Evolutionary conservation across 2,113 vertebrate species (phyloP), one percentile per base, ranked within the genome.

Genomic region (Argyrosomus japonicus): DNA sequence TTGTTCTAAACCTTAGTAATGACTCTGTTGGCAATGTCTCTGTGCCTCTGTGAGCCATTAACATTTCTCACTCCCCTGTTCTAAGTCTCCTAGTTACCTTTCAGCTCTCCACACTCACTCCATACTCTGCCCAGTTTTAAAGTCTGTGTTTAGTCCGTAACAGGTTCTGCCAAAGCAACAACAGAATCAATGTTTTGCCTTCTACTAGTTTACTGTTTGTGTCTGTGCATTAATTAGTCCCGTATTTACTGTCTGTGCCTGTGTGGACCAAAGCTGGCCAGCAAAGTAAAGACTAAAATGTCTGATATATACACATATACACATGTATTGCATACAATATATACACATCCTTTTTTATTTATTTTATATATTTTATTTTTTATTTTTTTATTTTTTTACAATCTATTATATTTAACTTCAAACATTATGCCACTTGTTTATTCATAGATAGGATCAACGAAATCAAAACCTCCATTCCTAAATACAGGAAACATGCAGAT

Each of bases 91-190:
- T 84, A 68, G 56, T 36, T 82, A 79, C 45, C 47, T 32, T 78
- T 74, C 2, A 56, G 10, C 54, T 54, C 62, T 50, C 10, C 40
- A 53, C 18, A n/a, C 23, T 83, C 32, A 36, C 32, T 36, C 32
- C 32, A 36, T 54, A 23, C 40, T 56, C 53, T 56, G 21, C 51
- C 53, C 19, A 58, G 15, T 45, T 48, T 40, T 43, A 18, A 60
- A 60, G 84, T 54, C 83, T 75, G 78, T 82, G 63, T 77, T 65
- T 27, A 14, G 47, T 47, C 74, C 19, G 40, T 36, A 56, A 12
- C 17, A 51, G 10, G 11, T 32, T n/a, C 57, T 48, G 56, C 63
- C 69, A 68, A 62, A 62, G 29, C 14, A 58, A 23, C 65, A 72
- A 68, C 45, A 64, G 7, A 64, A 64, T 32, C 4, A 54, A 72